A percentile compares a stretch with the other conserved stretches of the same genome.
Evolutionary conservation across 2,797 vertebrate genomes (phyloP).

Genomic region (Gymnopithys bicolor): DNA sequence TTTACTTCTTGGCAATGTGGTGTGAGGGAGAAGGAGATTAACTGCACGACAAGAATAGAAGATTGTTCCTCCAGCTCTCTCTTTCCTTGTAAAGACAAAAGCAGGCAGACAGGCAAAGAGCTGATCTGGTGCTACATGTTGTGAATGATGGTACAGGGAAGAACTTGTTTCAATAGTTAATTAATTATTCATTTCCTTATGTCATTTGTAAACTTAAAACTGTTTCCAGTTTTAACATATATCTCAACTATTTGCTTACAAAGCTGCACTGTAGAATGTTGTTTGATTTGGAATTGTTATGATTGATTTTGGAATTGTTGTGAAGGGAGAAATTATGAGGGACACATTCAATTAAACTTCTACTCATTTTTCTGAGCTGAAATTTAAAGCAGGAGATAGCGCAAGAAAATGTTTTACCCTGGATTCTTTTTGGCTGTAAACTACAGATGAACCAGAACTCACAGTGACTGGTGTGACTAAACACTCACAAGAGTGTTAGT

Average conservation of each 20-base stretch:
- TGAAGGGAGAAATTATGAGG: not conserved
- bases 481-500: not conserved
- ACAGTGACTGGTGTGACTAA: not conserved
- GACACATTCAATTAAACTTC: not conserved
- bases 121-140: not conserved
- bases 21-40: not conserved
- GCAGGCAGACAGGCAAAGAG: not conserved
- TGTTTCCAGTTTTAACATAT: not conserved
- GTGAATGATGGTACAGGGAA: not conserved
- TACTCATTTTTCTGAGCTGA: not conserved
- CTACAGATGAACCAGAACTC: not conserved
- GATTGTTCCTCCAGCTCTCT: not conserved
- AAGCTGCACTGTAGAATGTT: not conserved
- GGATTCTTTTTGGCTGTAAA: not conserved
- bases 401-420: not conserved
- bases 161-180: not conserved
- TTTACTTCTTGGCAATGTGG: not conserved
- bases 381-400: not conserved
- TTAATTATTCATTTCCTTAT: slow-evolving; percentile 54
- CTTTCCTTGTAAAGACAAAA: not conserved
- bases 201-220: not conserved
- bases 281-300: not conserved
- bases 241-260: not conserved
- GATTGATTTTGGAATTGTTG: not conserved
- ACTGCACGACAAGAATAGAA: not conserved